A percentile compares a stretch with the other conserved stretches of the same genome.
These are phyloP conservation scores for Volucella zonaria DNA, from an alignment of 2,888 invertebrate genomes.

Conservation along the genomic window DNA sequence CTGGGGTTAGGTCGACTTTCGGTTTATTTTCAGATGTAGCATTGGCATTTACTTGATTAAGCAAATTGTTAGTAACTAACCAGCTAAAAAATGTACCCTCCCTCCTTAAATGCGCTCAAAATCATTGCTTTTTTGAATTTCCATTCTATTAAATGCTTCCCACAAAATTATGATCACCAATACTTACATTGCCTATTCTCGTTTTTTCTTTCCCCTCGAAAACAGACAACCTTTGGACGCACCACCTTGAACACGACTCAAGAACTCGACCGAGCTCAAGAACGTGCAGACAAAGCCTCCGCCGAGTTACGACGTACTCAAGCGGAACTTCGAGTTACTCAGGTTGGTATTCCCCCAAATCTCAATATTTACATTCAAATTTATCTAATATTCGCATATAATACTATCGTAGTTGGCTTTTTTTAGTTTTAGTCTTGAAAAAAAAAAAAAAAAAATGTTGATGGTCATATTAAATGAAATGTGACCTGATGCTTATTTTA, in stretches of 20 bases:
- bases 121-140: no score
- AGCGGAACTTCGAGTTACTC: conserved; percentile 94
- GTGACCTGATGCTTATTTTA: conserved; percentile 63
- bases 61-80: no score
- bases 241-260: conserved; percentile 91
- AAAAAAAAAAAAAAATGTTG: conserved; percentile 32
- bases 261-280: conserved; percentile 91
- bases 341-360: conserved; percentile 82
- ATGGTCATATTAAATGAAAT: conserved; percentile 64
- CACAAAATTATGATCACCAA: conserved; percentile 44
- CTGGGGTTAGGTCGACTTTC: no score
- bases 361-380: background rate
- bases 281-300: conserved; percentile 92
- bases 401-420: conserved; percentile 67
- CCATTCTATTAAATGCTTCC: background rate
- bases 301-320: conserved; percentile 93
- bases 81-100: no score
- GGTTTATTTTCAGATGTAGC: no score
- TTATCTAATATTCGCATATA: conserved; percentile 29
- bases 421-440: conserved; percentile 62
- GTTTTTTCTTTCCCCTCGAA: conserved; percentile 29
- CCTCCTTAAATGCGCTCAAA: no score
- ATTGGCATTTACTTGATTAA: no score
- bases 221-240: conserved; percentile 89
- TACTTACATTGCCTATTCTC: conserved; percentile 38